These are phyloP conservation scores for Eristalis intricaria DNA, from an alignment of 2,888 invertebrate genomes.

Conservation along the genomic window DNA sequence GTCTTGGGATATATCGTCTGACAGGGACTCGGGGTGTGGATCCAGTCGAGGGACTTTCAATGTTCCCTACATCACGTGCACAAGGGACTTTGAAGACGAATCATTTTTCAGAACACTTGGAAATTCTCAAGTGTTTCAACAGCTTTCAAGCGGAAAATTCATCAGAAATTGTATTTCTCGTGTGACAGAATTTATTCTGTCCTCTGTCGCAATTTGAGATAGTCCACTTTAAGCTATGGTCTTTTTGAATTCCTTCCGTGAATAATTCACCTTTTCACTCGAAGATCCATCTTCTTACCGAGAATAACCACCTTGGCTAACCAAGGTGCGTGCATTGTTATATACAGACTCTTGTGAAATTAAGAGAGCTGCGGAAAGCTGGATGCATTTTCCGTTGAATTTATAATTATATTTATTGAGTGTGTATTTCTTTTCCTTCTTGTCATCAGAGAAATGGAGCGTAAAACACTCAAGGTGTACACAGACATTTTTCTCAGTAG, in stretches of 20 bases:
- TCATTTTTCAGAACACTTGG: neutral
- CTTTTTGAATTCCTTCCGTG: neutral
- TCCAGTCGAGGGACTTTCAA: neutral
- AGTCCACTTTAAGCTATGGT: no score
- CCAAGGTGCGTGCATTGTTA: no score
- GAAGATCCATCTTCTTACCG: no score
- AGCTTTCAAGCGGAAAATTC: neutral
- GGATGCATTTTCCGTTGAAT: neutral
- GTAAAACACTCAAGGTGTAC: neutral
- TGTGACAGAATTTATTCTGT: neutral
- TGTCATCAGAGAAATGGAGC: neutral
- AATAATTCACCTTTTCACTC: no score
- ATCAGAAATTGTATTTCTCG: neutral
- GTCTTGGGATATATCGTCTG: neutral
- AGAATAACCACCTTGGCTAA: no score
- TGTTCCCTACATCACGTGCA: neutral
- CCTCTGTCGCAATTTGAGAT: neutral
- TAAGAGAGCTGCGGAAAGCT: no score
- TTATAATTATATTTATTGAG: no score
- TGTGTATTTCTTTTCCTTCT: no score
- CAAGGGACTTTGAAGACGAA: neutral
- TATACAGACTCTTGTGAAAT: no score
- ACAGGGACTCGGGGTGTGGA: neutral
- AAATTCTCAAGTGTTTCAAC: neutral
- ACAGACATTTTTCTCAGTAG: neutral